Evolutionary conservation across 2,888 invertebrate genomes (phyloP), one percentile per base, ranked within the genome.

Genomic region (Fragum fragum): DNA sequence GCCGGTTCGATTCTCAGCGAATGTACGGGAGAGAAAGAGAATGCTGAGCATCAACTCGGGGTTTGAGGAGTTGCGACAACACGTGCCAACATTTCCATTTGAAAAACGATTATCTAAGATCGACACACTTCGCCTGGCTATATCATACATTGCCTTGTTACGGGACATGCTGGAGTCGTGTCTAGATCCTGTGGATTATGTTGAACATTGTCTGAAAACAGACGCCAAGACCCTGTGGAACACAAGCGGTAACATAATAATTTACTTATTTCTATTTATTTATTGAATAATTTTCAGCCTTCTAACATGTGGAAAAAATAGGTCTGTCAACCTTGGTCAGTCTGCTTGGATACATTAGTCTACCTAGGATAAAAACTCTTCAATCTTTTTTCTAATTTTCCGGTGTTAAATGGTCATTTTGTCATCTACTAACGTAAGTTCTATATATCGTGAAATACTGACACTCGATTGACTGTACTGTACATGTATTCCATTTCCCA

Each of bases 11-110:
- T 98, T 98, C 90, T 98, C 99, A 1, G 94, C 99, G 80, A 99
- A 99, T 95, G 98, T 99, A 88, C 96, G 99, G 90, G 99, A 99
- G 95, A 96, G 99, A 94, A 98, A 98, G 96, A 97, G 99, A 94
- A 99, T 99, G 99, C 97, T 99, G 92, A 99, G 98, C 96, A 99
- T 99, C 96, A 94, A 94, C 80, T 89, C 93, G 95, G 99, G 99
- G 95, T 99, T 99, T 96, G 99, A 99, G 96, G 99, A 99, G 95
- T 96, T 99, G 93, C 96, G 99, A 76, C 97, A 97, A 90, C 99
- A 99, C 95, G 99, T 99, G 91, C 99, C 99, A 70, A 99, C 99
- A 82, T 99, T 99, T 95, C 99, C 99, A 0, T 99, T 99, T 95
- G 99, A 99, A 95, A 99, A 99, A 95, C 96, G 99, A 29, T 96